These are phyloP conservation scores for Miltochrista miniata DNA, from an alignment of 2,888 invertebrate species.

Conservation along the genomic window DNA sequence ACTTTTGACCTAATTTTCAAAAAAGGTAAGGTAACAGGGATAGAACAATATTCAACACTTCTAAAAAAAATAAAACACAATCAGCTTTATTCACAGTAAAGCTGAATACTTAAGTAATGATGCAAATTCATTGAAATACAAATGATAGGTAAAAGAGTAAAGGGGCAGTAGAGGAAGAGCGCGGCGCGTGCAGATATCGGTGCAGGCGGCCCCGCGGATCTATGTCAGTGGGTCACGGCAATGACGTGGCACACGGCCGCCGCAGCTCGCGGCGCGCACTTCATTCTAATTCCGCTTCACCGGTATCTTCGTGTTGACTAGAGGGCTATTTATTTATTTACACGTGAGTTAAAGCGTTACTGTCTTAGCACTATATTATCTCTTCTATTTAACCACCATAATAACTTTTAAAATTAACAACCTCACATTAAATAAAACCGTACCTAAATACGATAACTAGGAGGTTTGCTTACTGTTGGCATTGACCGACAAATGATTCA, in stretches of 20 bases:
- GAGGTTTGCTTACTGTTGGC: constrained; percentile 54
- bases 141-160: constrained; percentile 49
- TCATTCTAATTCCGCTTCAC: constrained; percentile 83
- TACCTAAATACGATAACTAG: constrained; percentile 38
- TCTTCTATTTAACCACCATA: constrained; percentile 9
- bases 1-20: too few species aligned
- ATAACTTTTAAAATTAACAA: constrained; percentile 13
- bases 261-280: constrained; percentile 71
- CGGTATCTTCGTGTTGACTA: constrained; percentile 62
- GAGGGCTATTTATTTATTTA: constrained; percentile 40
- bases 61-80: neutral
- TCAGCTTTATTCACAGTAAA: constrained; percentile 12
- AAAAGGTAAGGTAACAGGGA: too few species aligned
- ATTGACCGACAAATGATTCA: constrained; percentile 72
- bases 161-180: constrained; percentile 68
- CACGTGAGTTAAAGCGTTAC: constrained; percentile 29
- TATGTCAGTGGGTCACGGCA: constrained; percentile 88
- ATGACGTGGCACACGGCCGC: constrained; percentile 85
- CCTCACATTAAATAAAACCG: constrained; percentile 17
- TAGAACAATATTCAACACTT: neutral
- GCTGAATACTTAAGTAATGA: constrained; percentile 19
- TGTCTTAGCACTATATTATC: constrained; percentile 21
- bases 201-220: constrained; percentile 85
- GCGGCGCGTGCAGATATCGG: constrained; percentile 78
- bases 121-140: constrained; percentile 32